Evolutionary conservation across 2,888 invertebrate genomes (phyloP).

Genomic region (Sinodicranocentrus sp.): DNA sequence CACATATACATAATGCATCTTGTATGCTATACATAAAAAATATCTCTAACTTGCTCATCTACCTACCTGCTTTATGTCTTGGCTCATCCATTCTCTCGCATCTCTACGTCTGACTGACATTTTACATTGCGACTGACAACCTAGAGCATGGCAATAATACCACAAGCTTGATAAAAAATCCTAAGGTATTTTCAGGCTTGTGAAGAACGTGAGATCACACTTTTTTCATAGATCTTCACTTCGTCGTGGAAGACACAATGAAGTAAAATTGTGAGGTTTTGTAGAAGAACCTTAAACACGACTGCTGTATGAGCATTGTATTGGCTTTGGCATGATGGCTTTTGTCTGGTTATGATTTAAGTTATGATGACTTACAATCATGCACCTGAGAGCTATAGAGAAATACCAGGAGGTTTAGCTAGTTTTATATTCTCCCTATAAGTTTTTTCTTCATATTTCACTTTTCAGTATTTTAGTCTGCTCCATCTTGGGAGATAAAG

Average conservation of each 20-base stretch:
- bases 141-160: background rate
- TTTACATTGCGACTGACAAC: conserved; percentile 18
- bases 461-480: too few species aligned
- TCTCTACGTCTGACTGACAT: conserved; percentile 10
- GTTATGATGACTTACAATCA: too few species aligned
- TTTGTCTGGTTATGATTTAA: too few species aligned
- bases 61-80: background rate
- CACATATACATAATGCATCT: background rate
- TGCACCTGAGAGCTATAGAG: too few species aligned
- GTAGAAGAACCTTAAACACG: too few species aligned
- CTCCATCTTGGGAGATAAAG: too few species aligned
- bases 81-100: conserved; percentile 5
- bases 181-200: background rate
- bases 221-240: conserved; percentile 42
- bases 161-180: background rate
- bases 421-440: too few species aligned
- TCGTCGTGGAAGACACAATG: background rate
- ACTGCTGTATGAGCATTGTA: too few species aligned
- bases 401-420: too few species aligned
- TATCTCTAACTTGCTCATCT: background rate
- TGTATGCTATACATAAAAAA: background rate
- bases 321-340: too few species aligned
- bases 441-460: too few species aligned
- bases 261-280: too few species aligned
- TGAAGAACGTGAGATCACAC: conserved; percentile 63